A percentile compares a stretch with the other conserved stretches of the same genome.
phyloP scores from a whole-genome alignment of 2,797 vertebrate genomes.

The Cygnus olor region DNA sequence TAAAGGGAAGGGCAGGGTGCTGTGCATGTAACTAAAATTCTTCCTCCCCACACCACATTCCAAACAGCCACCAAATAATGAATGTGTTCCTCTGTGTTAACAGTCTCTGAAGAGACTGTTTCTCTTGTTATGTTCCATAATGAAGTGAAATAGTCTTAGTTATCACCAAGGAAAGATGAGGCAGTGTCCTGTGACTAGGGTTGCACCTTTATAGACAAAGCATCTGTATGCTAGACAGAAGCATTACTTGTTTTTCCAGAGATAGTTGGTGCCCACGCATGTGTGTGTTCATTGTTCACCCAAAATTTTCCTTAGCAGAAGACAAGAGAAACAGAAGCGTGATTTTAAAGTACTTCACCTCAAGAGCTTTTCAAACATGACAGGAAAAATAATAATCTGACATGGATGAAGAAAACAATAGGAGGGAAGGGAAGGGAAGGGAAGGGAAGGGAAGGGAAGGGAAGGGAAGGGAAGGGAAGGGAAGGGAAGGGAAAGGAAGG shows the following conservation, averaged over 20 bases:
- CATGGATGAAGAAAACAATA: background rate
- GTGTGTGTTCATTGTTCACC: background rate
- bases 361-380: background rate
- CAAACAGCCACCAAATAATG: background rate
- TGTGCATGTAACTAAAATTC: background rate
- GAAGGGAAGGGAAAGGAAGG: too few species aligned
- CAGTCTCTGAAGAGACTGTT: background rate
- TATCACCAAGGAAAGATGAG: background rate
- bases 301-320: background rate
- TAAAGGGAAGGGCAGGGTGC: background rate
- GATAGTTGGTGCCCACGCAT: background rate
- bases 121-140: background rate
- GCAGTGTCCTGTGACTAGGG: background rate
- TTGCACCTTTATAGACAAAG: background rate
- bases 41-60: fast-evolving
- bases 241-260: background rate
- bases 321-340: background rate
- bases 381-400: background rate
- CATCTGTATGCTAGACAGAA: background rate
- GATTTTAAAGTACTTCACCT: background rate
- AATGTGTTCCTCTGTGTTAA: background rate
- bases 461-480: too few species aligned
- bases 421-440: background rate
- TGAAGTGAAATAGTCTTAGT: background rate
- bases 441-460: too few species aligned